These are phyloP conservation scores for Salvator merianae DNA, from an alignment of 2,113 vertebrate genomes.

Conservation along the genomic window DNA sequence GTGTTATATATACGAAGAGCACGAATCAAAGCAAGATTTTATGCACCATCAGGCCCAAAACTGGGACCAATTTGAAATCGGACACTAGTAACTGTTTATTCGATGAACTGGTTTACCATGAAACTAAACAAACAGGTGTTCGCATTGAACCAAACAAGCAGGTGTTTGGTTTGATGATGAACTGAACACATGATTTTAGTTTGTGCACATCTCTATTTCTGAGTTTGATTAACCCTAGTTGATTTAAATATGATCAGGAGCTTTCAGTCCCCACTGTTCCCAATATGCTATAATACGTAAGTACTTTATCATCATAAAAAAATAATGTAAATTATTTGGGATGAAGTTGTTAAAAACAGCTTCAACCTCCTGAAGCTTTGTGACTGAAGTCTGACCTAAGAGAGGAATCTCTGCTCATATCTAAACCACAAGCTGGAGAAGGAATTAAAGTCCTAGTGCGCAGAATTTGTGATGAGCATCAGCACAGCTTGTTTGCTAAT, in stretches of 20 bases:
- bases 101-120: no score
- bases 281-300: background rate
- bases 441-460: accelerated
- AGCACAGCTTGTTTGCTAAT: background rate
- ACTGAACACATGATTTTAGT: no score
- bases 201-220: no score
- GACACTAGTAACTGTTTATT: no score
- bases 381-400: accelerated
- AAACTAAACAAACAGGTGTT: no score
- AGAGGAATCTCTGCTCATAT: background rate
- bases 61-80: no score
- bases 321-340: background rate
- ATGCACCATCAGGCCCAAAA: no score
- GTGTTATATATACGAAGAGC: no score
- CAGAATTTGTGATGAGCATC: background rate
- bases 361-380: background rate
- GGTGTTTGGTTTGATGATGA: no score
- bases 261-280: no score
- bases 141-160: no score
- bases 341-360: background rate
- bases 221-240: background rate
- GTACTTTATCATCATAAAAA: background rate
- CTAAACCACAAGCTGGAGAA: background rate
- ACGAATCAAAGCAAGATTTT: no score
- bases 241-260: background rate